Evolutionary conservation across 1,140 invertebrate genomes (phyloP).

Genomic region (Octopus sinensis): DNA sequence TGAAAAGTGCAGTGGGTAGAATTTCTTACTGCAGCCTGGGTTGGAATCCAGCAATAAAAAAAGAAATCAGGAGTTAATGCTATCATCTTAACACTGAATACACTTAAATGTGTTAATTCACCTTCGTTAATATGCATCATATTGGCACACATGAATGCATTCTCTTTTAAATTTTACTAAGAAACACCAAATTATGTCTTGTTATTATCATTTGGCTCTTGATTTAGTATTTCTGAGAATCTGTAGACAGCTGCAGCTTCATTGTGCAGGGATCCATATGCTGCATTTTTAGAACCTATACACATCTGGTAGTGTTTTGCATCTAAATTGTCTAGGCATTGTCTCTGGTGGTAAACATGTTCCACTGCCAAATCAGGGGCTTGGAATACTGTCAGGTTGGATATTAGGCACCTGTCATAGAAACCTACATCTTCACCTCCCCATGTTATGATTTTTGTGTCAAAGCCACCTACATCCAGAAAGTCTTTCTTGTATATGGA

Average conservation of each 20-base stretch:
- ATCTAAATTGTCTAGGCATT: background rate
- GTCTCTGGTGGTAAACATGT: constrained; percentile 74
- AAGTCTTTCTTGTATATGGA: constrained; percentile 85
- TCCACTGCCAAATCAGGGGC: constrained; percentile 78
- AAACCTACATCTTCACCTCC: constrained; percentile 62
- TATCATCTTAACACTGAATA: no score
- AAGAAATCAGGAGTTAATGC: no score
- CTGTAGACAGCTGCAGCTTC: background rate
- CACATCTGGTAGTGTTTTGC: constrained; percentile 11
- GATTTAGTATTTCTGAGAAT: no score
- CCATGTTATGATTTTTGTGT: constrained; percentile 72
- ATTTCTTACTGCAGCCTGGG: no score
- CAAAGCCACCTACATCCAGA: constrained; percentile 73
- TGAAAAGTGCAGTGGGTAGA: no score
- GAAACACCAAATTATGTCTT: no score
- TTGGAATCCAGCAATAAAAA: no score
- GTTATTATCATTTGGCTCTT: no score
- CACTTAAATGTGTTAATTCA: no score
- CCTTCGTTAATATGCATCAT: no score
- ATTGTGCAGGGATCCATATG: background rate
- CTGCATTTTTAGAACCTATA: background rate
- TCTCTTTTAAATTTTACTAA: no score
- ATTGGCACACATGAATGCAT: no score
- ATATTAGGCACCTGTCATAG: constrained; percentile 72
- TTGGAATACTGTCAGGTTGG: constrained; percentile 67